Evolutionary conservation across 2,797 vertebrate species (phyloP).

Genomic region (Phyllotis vaccarum): DNA sequence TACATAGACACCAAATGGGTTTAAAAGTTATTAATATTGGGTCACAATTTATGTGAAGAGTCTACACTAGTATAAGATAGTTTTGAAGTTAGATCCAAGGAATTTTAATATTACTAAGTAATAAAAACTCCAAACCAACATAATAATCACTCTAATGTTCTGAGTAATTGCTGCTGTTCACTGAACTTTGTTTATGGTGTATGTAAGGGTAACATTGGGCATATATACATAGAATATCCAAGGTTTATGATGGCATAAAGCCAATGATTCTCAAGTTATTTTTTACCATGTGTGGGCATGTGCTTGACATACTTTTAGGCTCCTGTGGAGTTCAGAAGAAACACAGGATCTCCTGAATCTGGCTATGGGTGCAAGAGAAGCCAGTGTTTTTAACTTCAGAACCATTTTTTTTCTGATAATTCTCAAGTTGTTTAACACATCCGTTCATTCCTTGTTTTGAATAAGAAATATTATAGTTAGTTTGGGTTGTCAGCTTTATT

Average conservation of each 20-base stretch:
- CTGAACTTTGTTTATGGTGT: not conserved
- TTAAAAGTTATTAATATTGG: not conserved
- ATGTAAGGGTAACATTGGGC: not conserved
- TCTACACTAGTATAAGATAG: not conserved
- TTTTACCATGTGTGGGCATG: not conserved
- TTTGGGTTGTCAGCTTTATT: not conserved
- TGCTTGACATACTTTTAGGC: no score
- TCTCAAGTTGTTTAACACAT: not conserved
- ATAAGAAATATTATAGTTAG: not conserved
- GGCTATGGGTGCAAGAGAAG: not conserved
- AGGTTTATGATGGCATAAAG: not conserved
- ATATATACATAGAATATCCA: not conserved
- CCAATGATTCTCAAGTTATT: not conserved
- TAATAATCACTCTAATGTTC: not conserved
- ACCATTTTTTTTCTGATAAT: not conserved
- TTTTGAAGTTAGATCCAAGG: slow-evolving; percentile 33
- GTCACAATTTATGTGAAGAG: not conserved
- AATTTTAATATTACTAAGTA: not conserved
- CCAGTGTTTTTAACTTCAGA: not conserved
- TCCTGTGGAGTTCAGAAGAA: not conserved
- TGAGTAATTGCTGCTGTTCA: not conserved
- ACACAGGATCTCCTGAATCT: not conserved
- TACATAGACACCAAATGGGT: not conserved
- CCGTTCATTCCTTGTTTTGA: not conserved
- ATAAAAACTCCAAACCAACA: not conserved